A percentile compares a stretch with the other conserved stretches of the same genome.
These are phyloP conservation scores for Lampropteryx suffumata DNA, from an alignment of 2,888 invertebrate species.

Conservation along the genomic window DNA sequence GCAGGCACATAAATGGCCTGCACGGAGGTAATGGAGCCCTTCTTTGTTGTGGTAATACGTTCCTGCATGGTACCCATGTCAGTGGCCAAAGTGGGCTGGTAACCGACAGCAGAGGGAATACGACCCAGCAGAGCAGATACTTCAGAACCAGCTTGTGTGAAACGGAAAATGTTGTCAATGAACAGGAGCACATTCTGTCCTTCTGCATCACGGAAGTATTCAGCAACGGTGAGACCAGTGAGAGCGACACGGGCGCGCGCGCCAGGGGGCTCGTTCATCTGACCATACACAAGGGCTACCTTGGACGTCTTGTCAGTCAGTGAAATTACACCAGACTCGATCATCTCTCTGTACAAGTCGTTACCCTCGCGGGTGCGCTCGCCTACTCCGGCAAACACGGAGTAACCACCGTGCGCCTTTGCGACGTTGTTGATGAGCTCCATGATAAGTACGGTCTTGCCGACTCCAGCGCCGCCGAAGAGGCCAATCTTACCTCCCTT, in stretches of 20 bases:
- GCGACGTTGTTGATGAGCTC: slow-evolving; percentile 98
- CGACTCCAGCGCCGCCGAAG: slow-evolving; percentile 97
- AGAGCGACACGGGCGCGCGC: slow-evolving; percentile 97
- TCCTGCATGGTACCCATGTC: slow-evolving; percentile 99
- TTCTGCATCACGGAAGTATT: slow-evolving; percentile 97
- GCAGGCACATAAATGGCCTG: slow-evolving; percentile 98
- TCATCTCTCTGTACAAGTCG: slow-evolving; percentile 98
- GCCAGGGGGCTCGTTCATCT: slow-evolving; percentile 99
- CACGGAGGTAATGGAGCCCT: slow-evolving; percentile 97
- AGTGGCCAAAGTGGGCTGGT: slow-evolving; percentile 97
- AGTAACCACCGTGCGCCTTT: slow-evolving; percentile 98
- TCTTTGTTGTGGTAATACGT: slow-evolving; percentile 96
- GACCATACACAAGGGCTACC: slow-evolving; percentile 96
- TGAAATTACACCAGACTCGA: slow-evolving; percentile 96
- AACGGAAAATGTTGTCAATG: slow-evolving; percentile 98
- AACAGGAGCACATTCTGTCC: slow-evolving; percentile 97
- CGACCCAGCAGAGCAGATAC: slow-evolving; percentile 96
- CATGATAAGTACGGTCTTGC: slow-evolving; percentile 98
- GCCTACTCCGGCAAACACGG: slow-evolving; percentile 97
- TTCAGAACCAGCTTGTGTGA: slow-evolving; percentile 96
- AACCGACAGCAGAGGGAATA: slow-evolving; percentile 98
- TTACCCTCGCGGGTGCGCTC: slow-evolving; percentile 98
- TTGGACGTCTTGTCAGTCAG: slow-evolving; percentile 95
- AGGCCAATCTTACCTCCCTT: slow-evolving; percentile 98
- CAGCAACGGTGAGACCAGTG: slow-evolving; percentile 96